Evolutionary conservation across 2,888 invertebrate species (phyloP), one percentile per base, ranked within the genome.

Genomic region (Aphidoletes aphidimyza): DNA sequence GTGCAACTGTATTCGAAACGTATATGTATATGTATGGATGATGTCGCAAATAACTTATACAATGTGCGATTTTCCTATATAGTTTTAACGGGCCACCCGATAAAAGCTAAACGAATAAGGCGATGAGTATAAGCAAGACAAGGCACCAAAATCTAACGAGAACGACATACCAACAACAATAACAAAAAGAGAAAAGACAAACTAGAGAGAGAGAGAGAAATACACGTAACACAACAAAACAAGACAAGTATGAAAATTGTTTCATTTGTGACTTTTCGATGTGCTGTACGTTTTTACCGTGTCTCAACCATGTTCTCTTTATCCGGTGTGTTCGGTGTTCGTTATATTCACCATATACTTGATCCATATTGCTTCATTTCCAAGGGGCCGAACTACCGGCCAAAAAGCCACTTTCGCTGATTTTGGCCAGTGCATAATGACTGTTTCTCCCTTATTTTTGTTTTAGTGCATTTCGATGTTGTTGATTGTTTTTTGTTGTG

Each of bases 251-350:
- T 54, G 54, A 54, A 54, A 54, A 54, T 54, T 54, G 54, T 54
- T 54, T 54, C 54, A 54, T 54, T 54, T 54, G 54, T 54, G 54
- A 54, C 54, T 54, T 54, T 54, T 54, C 54, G 54, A 54, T 54
- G 54, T 22, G 54, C 54, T 54, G 54, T 54, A 54, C 54, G 54
- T 54, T 54, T 54, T 22, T 11, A 9, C 54, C 54, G 54, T 54
- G 54, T 22, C 6, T 22, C 54, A 6, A 54, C 6, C 9, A 22
- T 47, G 47, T 19, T 47, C 19, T 11, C 47, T 47, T 19, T 47
- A 9, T 47, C 47, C 17, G 9, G 47, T 22, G 22, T 54, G 9
- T 54, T 54, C 54, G 6, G 54, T 54, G 22, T 54, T 54, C 54
- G n/a, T n/a, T 54, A 22, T 22, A 22, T 54, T 11, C 54, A 54